Evolutionary conservation across 2,888 invertebrate genomes (phyloP).

Genomic region (Limnephilus marmoratus): DNA sequence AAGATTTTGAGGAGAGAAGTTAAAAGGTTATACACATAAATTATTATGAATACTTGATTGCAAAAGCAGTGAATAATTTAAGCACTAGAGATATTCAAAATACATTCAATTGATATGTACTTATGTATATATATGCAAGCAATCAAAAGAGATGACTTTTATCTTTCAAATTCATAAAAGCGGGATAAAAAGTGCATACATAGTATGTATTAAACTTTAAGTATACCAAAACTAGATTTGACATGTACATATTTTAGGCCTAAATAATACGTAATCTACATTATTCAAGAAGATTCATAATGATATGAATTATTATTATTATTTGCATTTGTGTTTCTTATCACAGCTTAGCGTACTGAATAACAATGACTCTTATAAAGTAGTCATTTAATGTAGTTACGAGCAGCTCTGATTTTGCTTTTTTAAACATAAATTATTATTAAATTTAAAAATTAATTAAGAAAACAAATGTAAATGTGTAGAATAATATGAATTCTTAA

Average conservation of each 20-base stretch:
- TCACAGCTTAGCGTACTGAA: not conserved
- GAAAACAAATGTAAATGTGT: not conserved
- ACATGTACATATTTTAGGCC: not conserved
- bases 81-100: not conserved
- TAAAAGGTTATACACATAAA: slow-evolving; percentile 68
- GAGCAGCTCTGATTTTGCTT: no score
- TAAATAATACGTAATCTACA: not conserved
- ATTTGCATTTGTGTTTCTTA: not conserved
- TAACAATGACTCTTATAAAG: not conserved
- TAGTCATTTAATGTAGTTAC: not conserved
- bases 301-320: not conserved
- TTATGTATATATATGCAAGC: not conserved
- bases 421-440: no score
- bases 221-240: no score
- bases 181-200: not conserved
- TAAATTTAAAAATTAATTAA: not conserved
- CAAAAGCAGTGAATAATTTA: not conserved
- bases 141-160: not conserved
- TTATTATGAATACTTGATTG: slow-evolving; percentile 20
- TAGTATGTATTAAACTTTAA: no score
- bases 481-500: not conserved
- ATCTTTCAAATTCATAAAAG: not conserved
- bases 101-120: not conserved
- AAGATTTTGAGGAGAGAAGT: slow-evolving; percentile 86
- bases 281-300: not conserved